A percentile compares a stretch with the other conserved stretches of the same genome.
These are phyloP conservation scores for Lochmaea crataegi DNA, from an alignment of 2,888 invertebrate species.

Conservation along the genomic window DNA sequence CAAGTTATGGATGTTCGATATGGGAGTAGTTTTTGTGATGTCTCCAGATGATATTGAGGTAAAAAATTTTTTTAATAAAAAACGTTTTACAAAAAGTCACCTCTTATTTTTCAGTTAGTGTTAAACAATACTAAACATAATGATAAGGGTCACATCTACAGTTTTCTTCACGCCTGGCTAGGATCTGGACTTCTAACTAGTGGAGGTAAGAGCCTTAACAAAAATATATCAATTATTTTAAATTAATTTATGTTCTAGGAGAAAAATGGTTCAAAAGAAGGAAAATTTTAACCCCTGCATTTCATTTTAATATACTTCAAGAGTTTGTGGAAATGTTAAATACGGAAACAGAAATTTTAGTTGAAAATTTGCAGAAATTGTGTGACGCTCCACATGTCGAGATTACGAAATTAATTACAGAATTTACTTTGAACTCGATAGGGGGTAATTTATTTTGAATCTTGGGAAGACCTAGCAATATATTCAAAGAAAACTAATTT, in stretches of 20 bases:
- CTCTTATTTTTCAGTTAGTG: constrained; percentile 33
- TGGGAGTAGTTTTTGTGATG: constrained; percentile 30
- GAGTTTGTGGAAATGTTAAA: constrained; percentile 47
- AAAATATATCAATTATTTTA: not conserved
- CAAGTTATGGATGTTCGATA: constrained; percentile 39
- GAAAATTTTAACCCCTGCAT: constrained; percentile 50
- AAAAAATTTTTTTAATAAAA: not conserved
- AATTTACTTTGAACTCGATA: constrained; percentile 46
- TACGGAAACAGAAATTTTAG: constrained; percentile 44
- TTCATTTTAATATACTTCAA: constrained; percentile 49
- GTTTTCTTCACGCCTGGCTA: constrained; percentile 46
- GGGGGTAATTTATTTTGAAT: constrained; percentile 44
- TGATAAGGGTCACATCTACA: constrained; percentile 40
- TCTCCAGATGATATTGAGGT: constrained; percentile 39
- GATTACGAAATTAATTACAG: constrained; percentile 43
- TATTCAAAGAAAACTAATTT: no score
- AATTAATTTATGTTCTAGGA: constrained; percentile 30
- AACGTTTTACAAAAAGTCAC: not conserved
- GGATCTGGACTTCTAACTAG: constrained; percentile 48
- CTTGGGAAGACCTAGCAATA: no score
- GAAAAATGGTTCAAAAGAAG: constrained; percentile 47
- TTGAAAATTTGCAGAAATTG: constrained; percentile 34
- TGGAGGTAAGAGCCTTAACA: constrained; percentile 34
- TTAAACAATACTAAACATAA: constrained; percentile 43
- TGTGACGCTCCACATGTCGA: constrained; percentile 37